Evolutionary conservation across 2,888 invertebrate genomes (phyloP).

Genomic region (Hylaea fasciaria): DNA sequence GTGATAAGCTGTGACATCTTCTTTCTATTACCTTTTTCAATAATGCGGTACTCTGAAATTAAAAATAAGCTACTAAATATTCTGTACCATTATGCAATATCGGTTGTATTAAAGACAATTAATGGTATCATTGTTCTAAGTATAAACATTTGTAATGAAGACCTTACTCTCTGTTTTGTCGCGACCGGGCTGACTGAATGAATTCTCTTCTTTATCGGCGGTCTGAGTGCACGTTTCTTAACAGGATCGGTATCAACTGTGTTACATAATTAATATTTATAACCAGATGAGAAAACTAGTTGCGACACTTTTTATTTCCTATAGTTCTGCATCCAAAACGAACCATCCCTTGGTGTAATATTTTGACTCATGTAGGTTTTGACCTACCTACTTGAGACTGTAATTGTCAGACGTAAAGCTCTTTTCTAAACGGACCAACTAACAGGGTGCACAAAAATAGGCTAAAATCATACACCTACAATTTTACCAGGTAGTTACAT

Average conservation of each 20-base stretch:
- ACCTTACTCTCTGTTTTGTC: slow-evolving; percentile 1
- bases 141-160: neutral
- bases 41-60: slow-evolving; percentile 47
- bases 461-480: too few species aligned
- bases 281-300: too few species aligned
- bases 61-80: slow-evolving; percentile 1
- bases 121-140: slow-evolving; percentile 10
- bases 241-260: slow-evolving; percentile 38
- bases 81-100: neutral
- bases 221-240: slow-evolving; percentile 47
- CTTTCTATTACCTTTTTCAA: slow-evolving; percentile 48
- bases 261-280: slow-evolving; percentile 9
- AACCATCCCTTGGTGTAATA: too few species aligned
- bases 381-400: too few species aligned
- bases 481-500: too few species aligned
- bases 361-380: too few species aligned
- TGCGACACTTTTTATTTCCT: too few species aligned
- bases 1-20: slow-evolving; percentile 68
- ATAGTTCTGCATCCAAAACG: too few species aligned
- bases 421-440: too few species aligned
- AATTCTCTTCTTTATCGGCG: slow-evolving; percentile 51
- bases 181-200: slow-evolving; percentile 58
- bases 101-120: slow-evolving; percentile 2
- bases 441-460: too few species aligned
- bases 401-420: too few species aligned